phyloP scores from a whole-genome alignment of 53 echinoderm and acorn worm genomes.

The Antedon mediterranea region DNA sequence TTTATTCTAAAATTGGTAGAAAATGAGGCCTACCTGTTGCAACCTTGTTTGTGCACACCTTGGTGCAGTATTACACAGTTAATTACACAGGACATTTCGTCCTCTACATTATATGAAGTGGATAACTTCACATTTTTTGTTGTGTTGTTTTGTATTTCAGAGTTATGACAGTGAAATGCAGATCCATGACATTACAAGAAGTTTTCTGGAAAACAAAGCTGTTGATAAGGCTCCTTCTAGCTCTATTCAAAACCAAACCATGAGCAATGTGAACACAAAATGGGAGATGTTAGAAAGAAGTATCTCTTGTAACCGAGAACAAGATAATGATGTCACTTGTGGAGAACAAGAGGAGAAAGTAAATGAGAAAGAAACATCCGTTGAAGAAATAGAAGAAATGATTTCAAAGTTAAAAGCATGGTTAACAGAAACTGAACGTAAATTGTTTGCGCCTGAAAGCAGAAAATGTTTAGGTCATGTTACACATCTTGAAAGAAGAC shows the following conservation, averaged over 20 bases:
- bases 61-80: too few species aligned
- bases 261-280: constrained; percentile 65
- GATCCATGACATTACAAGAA: constrained; percentile 69
- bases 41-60: too few species aligned
- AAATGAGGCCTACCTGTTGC: too few species aligned
- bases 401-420: constrained; percentile 63
- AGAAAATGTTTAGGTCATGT: constrained; percentile 27
- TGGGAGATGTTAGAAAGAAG: constrained; percentile 53
- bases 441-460: constrained; percentile 55
- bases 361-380: neutral
- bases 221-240: constrained; percentile 44
- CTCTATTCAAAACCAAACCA: too few species aligned
- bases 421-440: constrained; percentile 77
- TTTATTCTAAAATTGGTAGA: too few species aligned
- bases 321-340: neutral
- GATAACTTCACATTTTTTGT: too few species aligned
- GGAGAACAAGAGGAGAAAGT: neutral
- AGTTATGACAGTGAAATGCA: constrained; percentile 88
- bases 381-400: constrained; percentile 70
- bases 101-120: too few species aligned
- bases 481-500: constrained; percentile 51
- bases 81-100: too few species aligned
- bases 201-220: constrained; percentile 68
- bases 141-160: constrained; percentile 12
- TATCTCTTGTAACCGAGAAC: neutral